Conservation (phyloP, 1,140 invertebrate genomes). For the Calliphora vicina region DNA sequence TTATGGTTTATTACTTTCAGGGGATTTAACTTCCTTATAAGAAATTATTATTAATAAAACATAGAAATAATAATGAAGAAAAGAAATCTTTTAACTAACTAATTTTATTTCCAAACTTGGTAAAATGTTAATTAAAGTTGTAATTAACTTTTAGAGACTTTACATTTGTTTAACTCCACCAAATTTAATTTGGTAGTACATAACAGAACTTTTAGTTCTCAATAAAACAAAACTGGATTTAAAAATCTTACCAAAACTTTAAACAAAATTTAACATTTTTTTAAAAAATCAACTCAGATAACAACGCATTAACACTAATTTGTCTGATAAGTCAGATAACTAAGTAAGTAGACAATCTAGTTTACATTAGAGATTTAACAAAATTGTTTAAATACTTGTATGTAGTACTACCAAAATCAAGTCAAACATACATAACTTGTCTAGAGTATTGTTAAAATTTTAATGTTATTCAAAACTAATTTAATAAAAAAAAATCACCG, state of each 20-base stretch:
- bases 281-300: conserved; percentile 21
- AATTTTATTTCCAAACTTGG: no score
- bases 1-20: no score
- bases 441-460: background rate
- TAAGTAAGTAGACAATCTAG: background rate
- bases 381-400: background rate
- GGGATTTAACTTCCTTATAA: no score
- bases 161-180: no score
- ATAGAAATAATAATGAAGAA: no score
- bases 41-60: no score
- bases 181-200: no score
- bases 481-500: background rate
- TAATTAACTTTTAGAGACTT: no score
- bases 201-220: no score
- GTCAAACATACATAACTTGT: background rate
- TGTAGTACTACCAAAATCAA: background rate
- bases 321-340: conserved; percentile 29
- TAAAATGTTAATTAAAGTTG: no score
- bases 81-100: no score
- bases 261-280: background rate
- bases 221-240: background rate
- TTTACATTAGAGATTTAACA: background rate
- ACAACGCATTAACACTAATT: conserved; percentile 33
- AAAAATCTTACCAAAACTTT: background rate
- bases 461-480: background rate